Conservation (phyloP, 2,113 vertebrate genomes). For the Dascyllus trimaculatus region DNA sequence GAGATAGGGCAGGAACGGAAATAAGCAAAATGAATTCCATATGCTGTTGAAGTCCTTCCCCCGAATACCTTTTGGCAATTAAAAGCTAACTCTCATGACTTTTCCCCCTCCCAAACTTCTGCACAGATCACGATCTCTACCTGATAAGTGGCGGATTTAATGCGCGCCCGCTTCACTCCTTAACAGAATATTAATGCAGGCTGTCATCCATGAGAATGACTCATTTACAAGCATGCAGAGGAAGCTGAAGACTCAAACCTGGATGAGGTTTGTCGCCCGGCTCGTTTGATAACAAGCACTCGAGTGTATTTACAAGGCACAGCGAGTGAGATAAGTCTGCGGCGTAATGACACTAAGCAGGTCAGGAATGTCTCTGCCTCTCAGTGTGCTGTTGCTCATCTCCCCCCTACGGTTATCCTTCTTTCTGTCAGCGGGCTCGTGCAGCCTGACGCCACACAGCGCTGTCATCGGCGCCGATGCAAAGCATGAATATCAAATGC, state of each 20-base stretch:
- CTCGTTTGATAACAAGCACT: conserved; percentile 76
- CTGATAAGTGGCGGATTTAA: conserved; percentile 74
- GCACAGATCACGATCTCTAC: conserved; percentile 58
- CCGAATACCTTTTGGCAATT: conserved; percentile 58
- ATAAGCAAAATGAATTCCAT: conserved; percentile 23
- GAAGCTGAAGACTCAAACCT: conserved; percentile 61
- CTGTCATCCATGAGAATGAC: conserved; percentile 79
- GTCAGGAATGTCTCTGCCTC: conserved; percentile 62
- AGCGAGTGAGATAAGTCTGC: conserved; percentile 71
- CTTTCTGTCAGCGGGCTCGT: conserved; percentile 39
- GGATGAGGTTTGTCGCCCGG: conserved; percentile 69
- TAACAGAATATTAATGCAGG: conserved; percentile 71
- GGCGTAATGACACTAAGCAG: conserved; percentile 77
- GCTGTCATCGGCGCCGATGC: conserved; percentile 16
- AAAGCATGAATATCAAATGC: conserved; percentile 43
- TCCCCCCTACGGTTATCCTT: conserved; percentile 54
- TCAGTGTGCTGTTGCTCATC: conserved; percentile 52
- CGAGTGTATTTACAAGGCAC: conserved; percentile 77
- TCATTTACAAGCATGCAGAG: conserved; percentile 72
- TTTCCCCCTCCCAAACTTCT: conserved; percentile 22
- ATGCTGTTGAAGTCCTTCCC: not conserved
- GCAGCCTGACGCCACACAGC: not conserved
- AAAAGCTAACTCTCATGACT: conserved; percentile 48
- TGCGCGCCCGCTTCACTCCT: conserved; percentile 57
- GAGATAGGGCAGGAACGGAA: not conserved